Base-by-base conservation (phyloP, 1,140 invertebrate genomes). In the Antheraea mylitta region DNA sequence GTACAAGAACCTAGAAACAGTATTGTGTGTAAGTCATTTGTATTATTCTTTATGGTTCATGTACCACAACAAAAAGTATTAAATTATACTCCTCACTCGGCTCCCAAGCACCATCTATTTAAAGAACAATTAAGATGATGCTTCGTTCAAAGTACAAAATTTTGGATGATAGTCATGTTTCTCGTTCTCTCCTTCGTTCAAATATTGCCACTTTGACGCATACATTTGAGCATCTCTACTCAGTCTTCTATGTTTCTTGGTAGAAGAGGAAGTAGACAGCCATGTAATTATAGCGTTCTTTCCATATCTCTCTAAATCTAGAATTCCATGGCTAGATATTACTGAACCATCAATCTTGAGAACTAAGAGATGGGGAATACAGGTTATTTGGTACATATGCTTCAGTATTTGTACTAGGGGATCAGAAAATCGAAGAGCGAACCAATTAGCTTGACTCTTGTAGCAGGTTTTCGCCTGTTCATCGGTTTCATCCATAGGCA, bases 381-480 rank as follows among this genome's bases (percentile, higher is more conserved):
- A 82, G 0, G 82, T 82, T 13, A 91, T 71, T 45, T 70, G 72
- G 37, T 90, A 86, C 78, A 89, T 82, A 74, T 79, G 86, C 59
- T 74, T 81, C 4, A 90, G 77, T 4, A 66, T 60, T 1, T 61
- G 63, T 81, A 89, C 71, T 38, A 89, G 72, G 45, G 82, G 79
- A 79, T 89, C 86, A 78, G 78, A 61, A 73, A 78, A 75, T 7
- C 74, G 74, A 38, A 91, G 76, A 61, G 80, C 83, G 63, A 90
- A 90, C 89, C 88, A 91, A 66, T 91, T 90, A 7, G 89, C 87
- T 78, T 91, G 89, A 3, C 66, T 36, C 7, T 82, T 68, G 70
- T 77, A 91, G 53, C 73, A 75, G 5, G 71, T 65, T n/a, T 59
- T 42, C 73, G 81, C 80, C 8, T 84, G 80, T 36, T 79, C 74